Conservation (phyloP, 2,888 invertebrate genomes). For the Onchidella celtica region DNA sequence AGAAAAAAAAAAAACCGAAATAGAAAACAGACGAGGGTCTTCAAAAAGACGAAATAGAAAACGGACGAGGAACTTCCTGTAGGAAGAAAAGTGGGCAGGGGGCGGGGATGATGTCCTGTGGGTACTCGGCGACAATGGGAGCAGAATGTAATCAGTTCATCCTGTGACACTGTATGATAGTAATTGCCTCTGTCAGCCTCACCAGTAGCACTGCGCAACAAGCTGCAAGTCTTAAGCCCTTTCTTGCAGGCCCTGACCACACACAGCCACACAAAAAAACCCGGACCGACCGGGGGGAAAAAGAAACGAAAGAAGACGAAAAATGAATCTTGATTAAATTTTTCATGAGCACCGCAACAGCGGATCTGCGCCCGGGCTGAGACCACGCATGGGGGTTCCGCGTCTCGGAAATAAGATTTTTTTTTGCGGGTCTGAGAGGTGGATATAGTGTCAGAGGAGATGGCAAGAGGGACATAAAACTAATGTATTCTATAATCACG, state of each 20-base stretch:
- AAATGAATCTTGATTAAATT: slow-evolving; percentile 39
- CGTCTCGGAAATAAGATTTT: slow-evolving; percentile 43
- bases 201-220: slow-evolving; percentile 35
- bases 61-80: neutral
- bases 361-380: slow-evolving; percentile 36
- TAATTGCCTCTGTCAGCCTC: slow-evolving; percentile 40
- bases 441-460: slow-evolving; percentile 8
- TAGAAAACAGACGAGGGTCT: neutral
- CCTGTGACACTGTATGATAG: slow-evolving; percentile 36
- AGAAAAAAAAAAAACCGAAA: neutral
- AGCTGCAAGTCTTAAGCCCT: slow-evolving; percentile 27
- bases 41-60: neutral
- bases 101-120: slow-evolving; percentile 17
- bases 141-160: slow-evolving; percentile 28
- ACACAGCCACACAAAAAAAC: slow-evolving; percentile 9
- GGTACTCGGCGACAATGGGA: slow-evolving; percentile 12
- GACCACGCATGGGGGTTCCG: neutral
- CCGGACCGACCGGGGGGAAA: neutral
- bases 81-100: neutral
- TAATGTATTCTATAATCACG: slow-evolving; percentile 38
- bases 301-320: slow-evolving; percentile 11
- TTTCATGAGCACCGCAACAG: slow-evolving; percentile 40
- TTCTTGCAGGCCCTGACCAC: slow-evolving; percentile 29
- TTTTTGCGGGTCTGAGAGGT: neutral
- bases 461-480: slow-evolving; percentile 16